Evolutionary conservation across 2,888 invertebrate species (phyloP).

Genomic region (Plagiodera versicolora): DNA sequence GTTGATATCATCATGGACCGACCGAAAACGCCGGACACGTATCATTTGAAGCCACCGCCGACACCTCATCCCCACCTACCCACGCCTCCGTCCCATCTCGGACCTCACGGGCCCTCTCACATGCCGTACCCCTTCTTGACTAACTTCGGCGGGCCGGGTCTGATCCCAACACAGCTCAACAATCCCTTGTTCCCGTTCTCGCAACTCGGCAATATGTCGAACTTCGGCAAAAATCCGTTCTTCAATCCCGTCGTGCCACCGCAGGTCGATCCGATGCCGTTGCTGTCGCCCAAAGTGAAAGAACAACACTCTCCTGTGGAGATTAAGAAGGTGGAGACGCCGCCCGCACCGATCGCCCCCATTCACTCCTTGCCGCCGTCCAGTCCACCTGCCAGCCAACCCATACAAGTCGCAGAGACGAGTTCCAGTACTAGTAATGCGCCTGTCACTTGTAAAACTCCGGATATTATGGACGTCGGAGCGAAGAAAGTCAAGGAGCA

Average conservation of each 20-base stretch:
- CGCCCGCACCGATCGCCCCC: slow-evolving; percentile 18
- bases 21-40: slow-evolving; percentile 52
- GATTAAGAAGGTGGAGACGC: slow-evolving; percentile 30
- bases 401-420: slow-evolving; percentile 23
- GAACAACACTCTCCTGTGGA: slow-evolving; percentile 19
- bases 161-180: slow-evolving; percentile 35
- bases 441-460: slow-evolving; percentile 10
- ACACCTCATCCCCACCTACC: slow-evolving; percentile 28
- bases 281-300: slow-evolving; percentile 34
- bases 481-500: slow-evolving; percentile 52
- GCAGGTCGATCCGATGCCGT: slow-evolving; percentile 39
- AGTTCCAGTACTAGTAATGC: slow-evolving; percentile 14
- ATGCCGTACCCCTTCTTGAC: slow-evolving; percentile 60
- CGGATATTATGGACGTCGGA: slow-evolving; percentile 12
- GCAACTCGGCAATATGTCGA: slow-evolving; percentile 49
- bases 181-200: slow-evolving; percentile 51
- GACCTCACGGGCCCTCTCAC: slow-evolving; percentile 42
- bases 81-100: slow-evolving; percentile 31
- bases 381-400: slow-evolving; percentile 17
- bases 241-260: slow-evolving; percentile 62
- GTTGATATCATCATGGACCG: slow-evolving; percentile 48
- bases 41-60: slow-evolving; percentile 38
- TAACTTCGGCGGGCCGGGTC: slow-evolving; percentile 53
- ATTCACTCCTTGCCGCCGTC: slow-evolving; percentile 14
- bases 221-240: slow-evolving; percentile 63